These are phyloP conservation scores for Ginglymostoma cirratum DNA, from an alignment of 2,113 vertebrate species.

Conservation along the genomic window DNA sequence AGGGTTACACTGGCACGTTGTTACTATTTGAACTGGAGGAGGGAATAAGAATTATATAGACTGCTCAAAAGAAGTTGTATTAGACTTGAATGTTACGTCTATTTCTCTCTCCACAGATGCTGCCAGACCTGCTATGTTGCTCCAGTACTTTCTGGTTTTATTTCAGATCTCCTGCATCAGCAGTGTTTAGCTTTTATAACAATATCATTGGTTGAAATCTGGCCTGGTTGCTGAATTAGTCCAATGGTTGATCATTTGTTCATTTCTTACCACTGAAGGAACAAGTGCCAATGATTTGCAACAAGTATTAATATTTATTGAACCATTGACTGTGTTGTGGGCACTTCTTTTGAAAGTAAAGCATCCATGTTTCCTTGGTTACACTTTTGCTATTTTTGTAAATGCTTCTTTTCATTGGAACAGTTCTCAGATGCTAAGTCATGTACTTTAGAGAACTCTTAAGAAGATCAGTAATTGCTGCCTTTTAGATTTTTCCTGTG, in stretches of 20 bases:
- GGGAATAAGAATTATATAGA: neutral
- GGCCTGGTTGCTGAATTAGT: neutral
- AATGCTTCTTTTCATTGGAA: neutral
- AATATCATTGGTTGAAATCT: neutral
- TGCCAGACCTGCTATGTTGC: no score
- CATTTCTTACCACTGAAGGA: neutral
- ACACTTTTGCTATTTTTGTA: neutral
- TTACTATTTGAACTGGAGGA: neutral
- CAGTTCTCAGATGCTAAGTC: neutral
- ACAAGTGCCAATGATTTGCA: neutral
- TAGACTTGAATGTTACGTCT: no score
- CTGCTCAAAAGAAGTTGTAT: no score
- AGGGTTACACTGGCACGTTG: neutral
- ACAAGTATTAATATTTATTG: neutral
- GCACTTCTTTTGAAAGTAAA: neutral
- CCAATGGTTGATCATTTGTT: conserved; percentile 13
- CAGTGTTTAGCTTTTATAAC: no score
- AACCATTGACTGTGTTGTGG: neutral
- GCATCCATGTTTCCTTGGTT: neutral
- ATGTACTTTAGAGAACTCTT: neutral
- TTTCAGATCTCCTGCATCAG: no score
- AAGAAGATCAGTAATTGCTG: neutral
- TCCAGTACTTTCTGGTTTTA: no score
- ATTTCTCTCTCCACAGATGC: no score
- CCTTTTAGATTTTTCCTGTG: conserved; percentile 1